Evolutionary conservation across 30 jellyfish, hydroid and myxozoan genomes (phyloP), one percentile per base, ranked within the genome.

Genomic region (Pseudorhiza aurosa): DNA sequence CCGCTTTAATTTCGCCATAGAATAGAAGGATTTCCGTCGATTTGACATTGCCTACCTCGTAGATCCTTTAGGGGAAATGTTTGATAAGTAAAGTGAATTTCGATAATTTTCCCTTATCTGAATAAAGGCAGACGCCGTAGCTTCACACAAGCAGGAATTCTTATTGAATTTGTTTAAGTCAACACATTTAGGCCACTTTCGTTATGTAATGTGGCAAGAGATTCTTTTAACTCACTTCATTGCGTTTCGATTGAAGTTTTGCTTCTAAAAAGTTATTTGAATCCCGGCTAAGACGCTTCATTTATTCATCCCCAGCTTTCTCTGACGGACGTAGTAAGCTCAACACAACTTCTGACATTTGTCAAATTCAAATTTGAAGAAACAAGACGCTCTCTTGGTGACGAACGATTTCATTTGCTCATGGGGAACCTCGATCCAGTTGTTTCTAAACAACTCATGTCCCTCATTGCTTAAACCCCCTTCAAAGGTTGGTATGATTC

Each of bases 391-490:
- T 12, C 89, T 1, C 87, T 72, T 76, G 97, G 97, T 7, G 93
- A 67, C 21, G 69, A 65, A 64, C 31, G 17, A 25, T 89, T 89
- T 59, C 77, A 72, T 0, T 82, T 49, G 15, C 82, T 85, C 17
- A 89, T 89, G 93, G 83, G 36, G 17, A 83, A 96, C 1, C 49
- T 89, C 89, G 97, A 89, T 75, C 84, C 96, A 26, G 95, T 71
- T 0, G 93, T 89, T 27, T 76, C 89, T 19, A 68, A 75, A 65
- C 97, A 89, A 70, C 88, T 89, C 15, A 33, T 74, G 78, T 32
- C 96, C 26, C 32, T 89, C 53, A 75, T 89, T 14, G 45, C 46
- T 35, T 73, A 50, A 82, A 4, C 8, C 30, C 25, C n/a, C 36
- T n/a, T n/a, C n/a, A n/a, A n/a, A n/a, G n/a, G n/a, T n/a, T n/a